A percentile compares a stretch with the other conserved stretches of the same genome.
Evolutionary conservation across 2,888 invertebrate species (phyloP).

Genomic region (Pocota personata): DNA sequence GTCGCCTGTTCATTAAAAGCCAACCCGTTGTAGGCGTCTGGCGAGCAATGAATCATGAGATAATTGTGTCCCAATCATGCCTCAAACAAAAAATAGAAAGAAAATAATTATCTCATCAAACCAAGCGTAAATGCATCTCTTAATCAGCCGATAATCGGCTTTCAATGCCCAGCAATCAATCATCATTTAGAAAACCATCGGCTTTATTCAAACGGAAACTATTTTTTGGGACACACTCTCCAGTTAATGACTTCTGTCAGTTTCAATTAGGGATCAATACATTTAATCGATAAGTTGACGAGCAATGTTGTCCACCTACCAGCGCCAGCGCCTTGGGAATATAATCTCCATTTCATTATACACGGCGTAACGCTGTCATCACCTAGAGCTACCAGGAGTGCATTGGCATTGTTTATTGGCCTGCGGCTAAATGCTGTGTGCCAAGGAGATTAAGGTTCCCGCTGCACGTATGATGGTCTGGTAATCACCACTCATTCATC

Average conservation of each 20-base stretch:
- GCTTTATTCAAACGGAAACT: conserved; percentile 32
- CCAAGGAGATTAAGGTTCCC: conserved; percentile 68
- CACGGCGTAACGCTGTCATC: conserved; percentile 58
- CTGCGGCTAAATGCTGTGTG: conserved; percentile 58
- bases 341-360: conserved; percentile 67
- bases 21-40: conserved; percentile 20
- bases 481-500: conserved; percentile 74
- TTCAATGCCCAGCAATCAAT: conserved; percentile 60
- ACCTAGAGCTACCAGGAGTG: conserved; percentile 52
- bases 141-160: conserved; percentile 58
- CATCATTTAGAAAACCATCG: conserved; percentile 54
- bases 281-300: conserved; percentile 63
- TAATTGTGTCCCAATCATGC: conserved; percentile 32
- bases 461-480: conserved; percentile 73
- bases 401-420: conserved; percentile 69
- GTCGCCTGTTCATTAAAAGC: conserved; percentile 42
- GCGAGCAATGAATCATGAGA: conserved; percentile 29
- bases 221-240: background rate
- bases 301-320: conserved; percentile 13
- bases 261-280: conserved; percentile 66
- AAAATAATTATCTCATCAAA: conserved; percentile 57
- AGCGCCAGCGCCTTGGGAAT: conserved; percentile 14
- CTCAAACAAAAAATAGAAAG: conserved; percentile 18
- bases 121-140: conserved; percentile 45
- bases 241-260: conserved; percentile 62